Base-by-base conservation (phyloP, 2,113 vertebrate species). In the Motacilla alba region DNA sequence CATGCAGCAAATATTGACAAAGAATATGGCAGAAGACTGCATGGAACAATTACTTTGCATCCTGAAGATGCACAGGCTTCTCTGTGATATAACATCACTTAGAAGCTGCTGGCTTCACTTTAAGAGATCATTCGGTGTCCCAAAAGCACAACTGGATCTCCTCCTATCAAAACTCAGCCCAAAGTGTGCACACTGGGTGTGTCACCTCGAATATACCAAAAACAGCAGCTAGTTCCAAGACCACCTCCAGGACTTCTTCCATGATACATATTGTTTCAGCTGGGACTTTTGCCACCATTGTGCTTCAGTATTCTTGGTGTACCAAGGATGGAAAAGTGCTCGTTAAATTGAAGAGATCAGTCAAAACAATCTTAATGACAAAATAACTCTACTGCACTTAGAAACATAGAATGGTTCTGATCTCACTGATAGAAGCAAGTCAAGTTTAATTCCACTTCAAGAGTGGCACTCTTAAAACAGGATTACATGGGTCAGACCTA, bases 271-370 rank as follows among this genome's bases (percentile, higher is more conserved):
- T 91, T 96, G 90, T 94, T 97, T 90, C 50, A 93, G 35, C 13
- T 95, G 93, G 95, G 94, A 94, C 35, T 73, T 80, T 20, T 96
- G 96, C 94, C 96, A 96, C 83, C 87, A 96, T 95, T 97, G 93
- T 97, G 75, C 86, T 91, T 78, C 75, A 88, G 22, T 63, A 73
- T 33, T 84, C 67, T 44, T 89, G 33, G 35, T 90, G 74, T 86
- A 88, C 46, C 47, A 75, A 47, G 52, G 63, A 89, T 88, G 87
- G 76, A 96, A 96, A 95, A 87, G 58, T 15, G 28, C 66, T 94
- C 0, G 0, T 62, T 88, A 90, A 83, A 60, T 23, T 87, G 73
- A 90, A 90, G 80, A 87, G 68, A 78, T 58, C 64, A 81, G 93
- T 90, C 94, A 94, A 96, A 97, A 95, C 90, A 96, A 90, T 50